phyloP scores from a whole-genome alignment of 2,113 vertebrate genomes.

The Rhabdomys dilectus region DNA sequence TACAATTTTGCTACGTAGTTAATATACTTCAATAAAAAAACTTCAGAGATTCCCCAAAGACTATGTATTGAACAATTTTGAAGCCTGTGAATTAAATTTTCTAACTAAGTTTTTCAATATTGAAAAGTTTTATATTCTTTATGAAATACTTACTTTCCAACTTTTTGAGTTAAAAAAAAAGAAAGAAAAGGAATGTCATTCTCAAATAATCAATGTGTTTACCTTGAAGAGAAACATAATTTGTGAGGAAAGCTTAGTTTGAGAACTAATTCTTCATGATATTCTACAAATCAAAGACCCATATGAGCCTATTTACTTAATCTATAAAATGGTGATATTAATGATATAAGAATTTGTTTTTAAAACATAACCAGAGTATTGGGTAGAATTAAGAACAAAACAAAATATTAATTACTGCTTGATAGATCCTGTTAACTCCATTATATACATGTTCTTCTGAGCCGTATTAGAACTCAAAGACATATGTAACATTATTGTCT shows the following conservation, averaged over 20 bases:
- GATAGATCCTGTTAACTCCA: not conserved
- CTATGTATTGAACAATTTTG: conserved; percentile 10
- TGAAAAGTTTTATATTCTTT: conserved; percentile 34
- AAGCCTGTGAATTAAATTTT: conserved; percentile 25
- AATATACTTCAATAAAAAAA: conserved; percentile 62
- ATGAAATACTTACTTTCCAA: conserved; percentile 38
- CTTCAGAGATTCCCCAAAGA: conserved; percentile 38
- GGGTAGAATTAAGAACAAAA: not conserved
- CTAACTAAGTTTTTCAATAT: conserved; percentile 49
- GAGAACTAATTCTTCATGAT: not conserved
- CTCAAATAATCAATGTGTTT: not conserved
- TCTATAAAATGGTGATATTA: conserved; percentile 12
- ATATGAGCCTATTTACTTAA: not conserved
- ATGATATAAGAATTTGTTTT: conserved; percentile 14
- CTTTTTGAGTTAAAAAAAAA: not conserved
- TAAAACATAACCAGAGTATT: conserved; percentile 27
- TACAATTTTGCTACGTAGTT: conserved; percentile 61
- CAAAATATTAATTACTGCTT: conserved; percentile 36
- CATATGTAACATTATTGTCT: not conserved
- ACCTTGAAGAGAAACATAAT: not conserved
- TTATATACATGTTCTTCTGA: conserved; percentile 11
- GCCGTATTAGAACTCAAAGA: not conserved
- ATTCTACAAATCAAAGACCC: not conserved
- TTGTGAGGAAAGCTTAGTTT: conserved; percentile 24
- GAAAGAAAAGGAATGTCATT: not conserved